Evolutionary conservation across 1,140 invertebrate genomes (phyloP), one percentile per base, ranked within the genome.

Genomic region (Mizuhopecten yessoensis): DNA sequence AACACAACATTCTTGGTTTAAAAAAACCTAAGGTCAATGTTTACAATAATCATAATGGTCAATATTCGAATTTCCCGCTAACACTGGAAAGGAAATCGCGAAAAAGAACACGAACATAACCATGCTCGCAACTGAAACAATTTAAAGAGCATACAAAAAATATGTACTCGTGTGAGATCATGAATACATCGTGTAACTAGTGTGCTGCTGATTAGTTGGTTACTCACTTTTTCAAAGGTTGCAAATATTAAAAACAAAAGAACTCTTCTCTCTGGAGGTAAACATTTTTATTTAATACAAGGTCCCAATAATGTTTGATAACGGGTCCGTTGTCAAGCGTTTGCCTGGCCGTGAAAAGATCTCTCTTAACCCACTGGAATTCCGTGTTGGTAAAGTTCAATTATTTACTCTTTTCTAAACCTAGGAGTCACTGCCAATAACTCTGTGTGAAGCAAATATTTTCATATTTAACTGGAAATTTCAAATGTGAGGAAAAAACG

Each of bases 51-150:
- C n/a, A n/a, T n/a, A n/a, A n/a, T n/a, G n/a, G n/a, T n/a, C n/a
- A n/a, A n/a, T 15, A 75, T 75, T 75, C 57, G 57, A 75, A 75
- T 75, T 75, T 75, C 57, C 57, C 57, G 57, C 57, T 75, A 75
- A 75, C 57, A 5, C 3, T n/a, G n/a, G 57, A 75, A 75, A 29
- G n/a, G n/a, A 29, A 75, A 75, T 75, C 57, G n/a, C 20, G 45
- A 2, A 39, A 39, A 7, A 39, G 5, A n/a, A n/a, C 36, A 39
- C 36, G 13, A 39, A 39, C 36, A 39, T 39, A 39, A 39, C 13
- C 13, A 7, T 39, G 13, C 13, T 5, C 13, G 36, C 36, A 39
- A 39, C 36, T 39, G 36, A 39, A 39, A 39, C 13, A 13, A 39
- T 39, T n/a, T 39, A 39, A 39, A 39, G 5, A 39, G 5, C 5